Evolutionary conservation across 2,888 invertebrate genomes (phyloP), one percentile per base, ranked within the genome.

Genomic region (Abscondita cerata): DNA sequence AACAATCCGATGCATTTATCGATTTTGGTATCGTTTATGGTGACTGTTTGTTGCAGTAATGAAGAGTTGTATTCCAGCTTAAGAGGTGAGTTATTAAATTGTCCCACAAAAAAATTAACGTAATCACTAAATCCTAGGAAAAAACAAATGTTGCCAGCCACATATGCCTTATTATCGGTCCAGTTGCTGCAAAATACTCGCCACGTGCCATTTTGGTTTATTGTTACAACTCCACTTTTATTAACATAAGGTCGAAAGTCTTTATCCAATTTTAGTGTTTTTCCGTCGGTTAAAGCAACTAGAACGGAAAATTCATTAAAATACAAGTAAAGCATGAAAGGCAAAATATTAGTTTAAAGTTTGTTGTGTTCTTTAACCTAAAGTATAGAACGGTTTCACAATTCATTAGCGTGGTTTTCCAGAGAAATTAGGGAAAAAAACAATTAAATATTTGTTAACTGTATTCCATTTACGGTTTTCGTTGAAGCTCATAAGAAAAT

Each of bases 251-350:
- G 89, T 68, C 85, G 83, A 47, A 83, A 82, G 70, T 89, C 87
- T 41, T 83, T 76, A 73, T 90, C 90, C 51, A 86, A 77, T 40
- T 78, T 73, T 31, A 91, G 79, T 64, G 83, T 81, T 62, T 81
- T 81, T 1, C 89, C 90, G 78, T 91, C 84, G 0, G 89, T 87
- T 53, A 93, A 77, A 8, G 90, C 84, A 78, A 86, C 92, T 92
- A 71, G 56, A 83, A 82, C 3, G n/a, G n/a, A n/a, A n/a, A n/a
- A n/a, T n/a, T n/a, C n/a, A n/a, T n/a, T n/a, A n/a, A n/a, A n/a
- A n/a, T n/a, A n/a, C n/a, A n/a, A n/a, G n/a, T n/a, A n/a, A n/a
- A n/a, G n/a, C n/a, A n/a, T n/a, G n/a, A n/a, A n/a, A n/a, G n/a
- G n/a, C n/a, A n/a, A n/a, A n/a, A n/a, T n/a, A n/a, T n/a, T n/a